These are phyloP conservation scores for Ooceraea biroi DNA, from an alignment of 1,140 invertebrate genomes.

Conservation along the genomic window DNA sequence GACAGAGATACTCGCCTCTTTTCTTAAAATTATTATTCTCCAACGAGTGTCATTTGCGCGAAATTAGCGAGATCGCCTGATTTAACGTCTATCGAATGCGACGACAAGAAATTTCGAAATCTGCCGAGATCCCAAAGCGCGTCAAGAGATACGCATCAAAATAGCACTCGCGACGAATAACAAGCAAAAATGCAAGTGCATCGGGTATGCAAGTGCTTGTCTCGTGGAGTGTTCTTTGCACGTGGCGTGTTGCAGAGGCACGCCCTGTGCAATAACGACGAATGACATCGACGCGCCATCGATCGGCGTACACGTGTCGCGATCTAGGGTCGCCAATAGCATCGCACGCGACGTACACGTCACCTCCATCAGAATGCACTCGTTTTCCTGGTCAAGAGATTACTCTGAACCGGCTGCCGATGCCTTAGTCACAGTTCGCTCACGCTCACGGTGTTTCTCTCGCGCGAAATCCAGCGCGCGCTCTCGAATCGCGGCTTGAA, in stretches of 20 bases:
- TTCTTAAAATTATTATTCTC: no score
- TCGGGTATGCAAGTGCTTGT: not conserved
- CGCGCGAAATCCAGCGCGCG: not conserved
- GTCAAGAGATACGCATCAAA: not conserved
- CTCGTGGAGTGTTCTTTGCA: constrained; percentile 25
- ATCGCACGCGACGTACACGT: no score
- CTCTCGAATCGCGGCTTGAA: not conserved
- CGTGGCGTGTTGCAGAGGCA: constrained; percentile 1
- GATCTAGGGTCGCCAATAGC: not conserved
- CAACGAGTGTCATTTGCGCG: no score
- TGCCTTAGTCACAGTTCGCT: constrained; percentile 17
- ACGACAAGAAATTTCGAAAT: constrained; percentile 3
- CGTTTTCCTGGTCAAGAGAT: constrained; percentile 23
- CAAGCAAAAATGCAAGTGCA: not conserved
- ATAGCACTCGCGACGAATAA: constrained; percentile 21
- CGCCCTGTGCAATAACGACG: not conserved
- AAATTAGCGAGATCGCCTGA: no score
- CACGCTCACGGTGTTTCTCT: not conserved
- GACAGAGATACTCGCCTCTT: no score
- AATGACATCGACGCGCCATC: not conserved
- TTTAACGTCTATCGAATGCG: no score
- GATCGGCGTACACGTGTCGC: not conserved
- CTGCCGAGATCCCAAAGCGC: not conserved
- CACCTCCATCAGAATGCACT: constrained; percentile 12
- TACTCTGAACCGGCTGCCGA: constrained; percentile 1